Conservation (phyloP, 2,797 vertebrate species). For the Gymnoscopelus microlampas region DNA sequence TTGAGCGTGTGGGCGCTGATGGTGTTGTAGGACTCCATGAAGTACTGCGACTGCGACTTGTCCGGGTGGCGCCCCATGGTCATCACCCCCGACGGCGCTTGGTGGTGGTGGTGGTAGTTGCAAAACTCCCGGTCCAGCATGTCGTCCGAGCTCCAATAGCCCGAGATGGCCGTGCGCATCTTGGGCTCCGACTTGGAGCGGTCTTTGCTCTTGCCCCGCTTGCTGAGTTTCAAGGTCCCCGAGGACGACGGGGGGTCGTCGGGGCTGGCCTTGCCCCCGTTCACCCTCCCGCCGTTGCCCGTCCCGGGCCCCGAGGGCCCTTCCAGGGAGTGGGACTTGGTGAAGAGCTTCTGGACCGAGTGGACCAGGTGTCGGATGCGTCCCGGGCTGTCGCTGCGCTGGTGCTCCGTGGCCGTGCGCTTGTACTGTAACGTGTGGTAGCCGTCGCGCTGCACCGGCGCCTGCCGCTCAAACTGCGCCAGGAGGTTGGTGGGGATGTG, state of each 20-base stretch:
- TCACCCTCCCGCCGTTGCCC: conserved; percentile 72
- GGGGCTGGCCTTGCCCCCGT: conserved; percentile 76
- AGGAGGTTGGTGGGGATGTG: conserved; percentile 87
- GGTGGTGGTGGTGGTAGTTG: conserved; percentile 87
- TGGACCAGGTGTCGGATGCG: conserved; percentile 96
- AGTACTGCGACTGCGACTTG: conserved; percentile 94
- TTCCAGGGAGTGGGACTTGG: conserved; percentile 97
- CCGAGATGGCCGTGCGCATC: conserved; percentile 85
- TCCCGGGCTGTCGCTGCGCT: conserved; percentile 94
- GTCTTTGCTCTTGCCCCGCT: conserved; percentile 95
- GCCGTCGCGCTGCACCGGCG: conserved; percentile 89
- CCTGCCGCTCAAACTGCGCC: conserved; percentile 91
- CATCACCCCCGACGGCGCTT: conserved; percentile 88
- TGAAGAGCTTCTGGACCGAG: conserved; percentile 97
- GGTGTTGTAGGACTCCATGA: conserved; percentile 95
- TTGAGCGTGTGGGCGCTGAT: conserved; percentile 90
- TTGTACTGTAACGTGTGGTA: conserved; percentile 98
- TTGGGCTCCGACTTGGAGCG: conserved; percentile 88
- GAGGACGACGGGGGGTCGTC: conserved; percentile 72
- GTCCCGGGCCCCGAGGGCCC: conserved; percentile 81
- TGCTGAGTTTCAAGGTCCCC: conserved; percentile 83
- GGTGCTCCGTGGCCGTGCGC: conserved; percentile 89
- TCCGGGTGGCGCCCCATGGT: conserved; percentile 95
- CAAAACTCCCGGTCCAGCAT: conserved; percentile 91
- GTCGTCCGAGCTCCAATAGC: conserved; percentile 96